Percentiles rank a stretch among this genome's conserved stretches.
These are phyloP conservation scores for Matsumurasca onukii DNA, from an alignment of 1,140 invertebrate genomes.

Conservation along the genomic window DNA sequence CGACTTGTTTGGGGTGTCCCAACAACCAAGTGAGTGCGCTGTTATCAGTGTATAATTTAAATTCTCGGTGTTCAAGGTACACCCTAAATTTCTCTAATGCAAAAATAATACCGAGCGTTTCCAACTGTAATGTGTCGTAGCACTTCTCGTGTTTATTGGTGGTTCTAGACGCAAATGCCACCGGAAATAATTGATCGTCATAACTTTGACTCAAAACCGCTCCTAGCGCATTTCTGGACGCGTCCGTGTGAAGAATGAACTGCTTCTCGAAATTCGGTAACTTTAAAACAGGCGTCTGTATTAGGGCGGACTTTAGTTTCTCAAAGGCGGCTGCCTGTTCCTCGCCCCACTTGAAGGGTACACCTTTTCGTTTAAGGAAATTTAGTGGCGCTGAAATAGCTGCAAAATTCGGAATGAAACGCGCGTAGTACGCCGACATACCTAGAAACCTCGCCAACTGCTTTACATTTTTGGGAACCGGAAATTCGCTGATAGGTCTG, in stretches of 20 bases:
- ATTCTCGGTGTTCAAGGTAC: slow-evolving; percentile 3
- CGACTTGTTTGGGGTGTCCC: background rate
- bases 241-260: slow-evolving; percentile 6
- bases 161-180: background rate
- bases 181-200: background rate
- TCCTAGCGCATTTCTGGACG: background rate
- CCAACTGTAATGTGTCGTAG: background rate
- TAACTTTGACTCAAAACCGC: background rate
- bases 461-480: slow-evolving; percentile 3
- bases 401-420: slow-evolving; percentile 4
- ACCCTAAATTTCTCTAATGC: background rate
- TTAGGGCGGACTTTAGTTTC: background rate
- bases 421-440: background rate
- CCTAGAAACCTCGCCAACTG: background rate
- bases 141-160: slow-evolving; percentile 2
- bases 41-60: background rate
- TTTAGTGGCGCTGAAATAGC: background rate
- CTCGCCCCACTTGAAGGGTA: background rate
- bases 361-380: background rate
- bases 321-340: background rate
- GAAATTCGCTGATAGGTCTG: background rate
- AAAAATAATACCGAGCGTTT: background rate
- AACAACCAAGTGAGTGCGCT: background rate
- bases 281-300: background rate
- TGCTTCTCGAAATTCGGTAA: background rate